These are phyloP conservation scores for Candoia aspera DNA, from an alignment of 2,113 vertebrate genomes.

Conservation along the genomic window DNA sequence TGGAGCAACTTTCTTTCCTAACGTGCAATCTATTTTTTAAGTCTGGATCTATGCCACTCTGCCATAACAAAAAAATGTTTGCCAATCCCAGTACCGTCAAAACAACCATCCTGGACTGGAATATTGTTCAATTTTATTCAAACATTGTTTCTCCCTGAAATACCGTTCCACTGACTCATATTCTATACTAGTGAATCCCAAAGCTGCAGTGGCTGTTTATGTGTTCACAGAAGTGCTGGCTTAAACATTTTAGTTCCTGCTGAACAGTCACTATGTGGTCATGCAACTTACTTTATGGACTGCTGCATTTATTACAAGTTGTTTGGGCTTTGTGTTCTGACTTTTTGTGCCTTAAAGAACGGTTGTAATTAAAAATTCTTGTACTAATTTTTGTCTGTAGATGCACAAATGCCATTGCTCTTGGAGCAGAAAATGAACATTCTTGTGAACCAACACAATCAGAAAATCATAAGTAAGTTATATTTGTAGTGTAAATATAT, in stretches of 20 bases:
- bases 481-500: neutral
- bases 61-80: neutral
- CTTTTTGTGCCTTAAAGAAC: neutral
- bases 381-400: constrained; percentile 50
- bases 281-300: neutral
- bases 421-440: constrained; percentile 59
- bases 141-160: neutral
- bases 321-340: neutral
- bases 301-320: neutral
- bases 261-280: neutral
- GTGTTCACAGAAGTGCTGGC: neutral
- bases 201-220: neutral
- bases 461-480: constrained; percentile 74
- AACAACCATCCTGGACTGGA: neutral
- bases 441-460: constrained; percentile 56
- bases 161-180: neutral
- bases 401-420: constrained; percentile 38
- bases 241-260: neutral
- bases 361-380: neutral
- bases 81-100: neutral
- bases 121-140: neutral
- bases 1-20: neutral
- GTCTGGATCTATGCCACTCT: neutral
- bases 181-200: neutral
- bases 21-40: neutral